A percentile compares a stretch with the other conserved stretches of the same genome.
Evolutionary conservation across 2,797 vertebrate genomes (phyloP).

Genomic region (Eidolon dupreanum): DNA sequence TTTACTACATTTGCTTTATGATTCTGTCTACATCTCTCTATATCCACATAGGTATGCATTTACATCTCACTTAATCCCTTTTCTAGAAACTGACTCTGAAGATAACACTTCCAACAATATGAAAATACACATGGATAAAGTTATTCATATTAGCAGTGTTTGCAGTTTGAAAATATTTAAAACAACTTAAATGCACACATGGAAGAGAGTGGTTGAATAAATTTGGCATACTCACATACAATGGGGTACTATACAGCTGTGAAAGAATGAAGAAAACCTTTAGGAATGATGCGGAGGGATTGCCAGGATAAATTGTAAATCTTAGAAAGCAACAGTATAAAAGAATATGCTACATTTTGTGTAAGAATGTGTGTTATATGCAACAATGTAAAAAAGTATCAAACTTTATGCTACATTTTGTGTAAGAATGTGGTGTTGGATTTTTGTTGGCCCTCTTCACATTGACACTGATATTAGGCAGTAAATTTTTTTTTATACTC

Average conservation of each 20-base stretch:
- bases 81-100: constrained; percentile 28
- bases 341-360: not conserved
- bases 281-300: not conserved
- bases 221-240: not conserved
- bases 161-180: not conserved
- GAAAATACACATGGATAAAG: not conserved
- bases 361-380: not conserved
- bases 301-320: not conserved
- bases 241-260: not conserved
- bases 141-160: not conserved
- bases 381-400: not conserved
- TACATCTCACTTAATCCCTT: not conserved
- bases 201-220: not conserved
- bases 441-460: not conserved
- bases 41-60: not conserved
- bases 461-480: not conserved
- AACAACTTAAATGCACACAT: not conserved
- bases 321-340: not conserved
- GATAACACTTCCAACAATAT: not conserved
- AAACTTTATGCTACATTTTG: not conserved
- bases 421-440: not conserved
- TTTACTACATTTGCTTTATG: not conserved
- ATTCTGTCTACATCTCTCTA: not conserved
- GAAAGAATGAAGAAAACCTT: not conserved
- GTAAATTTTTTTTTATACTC: not conserved